Conservation (phyloP, 2,797 vertebrate species). For the Crotalus adamanteus region DNA sequence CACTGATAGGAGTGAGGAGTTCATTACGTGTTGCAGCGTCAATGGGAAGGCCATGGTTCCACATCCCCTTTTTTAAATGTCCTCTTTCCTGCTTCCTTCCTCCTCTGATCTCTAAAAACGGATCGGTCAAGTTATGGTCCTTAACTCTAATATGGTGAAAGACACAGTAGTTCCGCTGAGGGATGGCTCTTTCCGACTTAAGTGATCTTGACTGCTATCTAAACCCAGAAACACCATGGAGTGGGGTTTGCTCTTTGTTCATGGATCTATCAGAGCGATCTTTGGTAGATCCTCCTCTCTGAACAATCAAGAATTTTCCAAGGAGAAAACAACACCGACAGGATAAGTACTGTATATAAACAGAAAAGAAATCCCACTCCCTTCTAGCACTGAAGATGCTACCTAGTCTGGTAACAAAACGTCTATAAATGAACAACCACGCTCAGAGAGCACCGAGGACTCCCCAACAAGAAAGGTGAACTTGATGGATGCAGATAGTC, state of each 20-base stretch:
- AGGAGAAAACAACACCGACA: neutral
- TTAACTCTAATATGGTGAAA: neutral
- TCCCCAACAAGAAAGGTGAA: neutral
- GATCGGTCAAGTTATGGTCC: neutral
- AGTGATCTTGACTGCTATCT: neutral
- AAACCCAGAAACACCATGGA: neutral
- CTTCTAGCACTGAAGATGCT: neutral
- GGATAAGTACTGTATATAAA: neutral
- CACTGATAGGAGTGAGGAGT: no score
- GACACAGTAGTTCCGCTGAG: no score
- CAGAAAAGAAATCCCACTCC: neutral
- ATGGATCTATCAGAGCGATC: neutral
- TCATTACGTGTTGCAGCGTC: neutral
- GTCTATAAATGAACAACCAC: neutral
- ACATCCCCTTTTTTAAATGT: neutral
- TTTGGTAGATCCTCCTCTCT: neutral
- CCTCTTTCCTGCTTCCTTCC: neutral
- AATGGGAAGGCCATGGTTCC: neutral
- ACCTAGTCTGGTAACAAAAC: neutral
- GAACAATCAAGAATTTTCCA: neutral
- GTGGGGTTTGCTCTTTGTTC: neutral
- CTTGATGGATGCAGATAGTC: neutral
- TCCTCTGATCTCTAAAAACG: neutral
- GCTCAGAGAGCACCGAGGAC: neutral
- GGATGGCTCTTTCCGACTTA: no score